Percentiles rank a stretch among this genome's conserved stretches.
phyloP scores from a whole-genome alignment of 2,797 vertebrate genomes.

The Vipera ursinii region DNA sequence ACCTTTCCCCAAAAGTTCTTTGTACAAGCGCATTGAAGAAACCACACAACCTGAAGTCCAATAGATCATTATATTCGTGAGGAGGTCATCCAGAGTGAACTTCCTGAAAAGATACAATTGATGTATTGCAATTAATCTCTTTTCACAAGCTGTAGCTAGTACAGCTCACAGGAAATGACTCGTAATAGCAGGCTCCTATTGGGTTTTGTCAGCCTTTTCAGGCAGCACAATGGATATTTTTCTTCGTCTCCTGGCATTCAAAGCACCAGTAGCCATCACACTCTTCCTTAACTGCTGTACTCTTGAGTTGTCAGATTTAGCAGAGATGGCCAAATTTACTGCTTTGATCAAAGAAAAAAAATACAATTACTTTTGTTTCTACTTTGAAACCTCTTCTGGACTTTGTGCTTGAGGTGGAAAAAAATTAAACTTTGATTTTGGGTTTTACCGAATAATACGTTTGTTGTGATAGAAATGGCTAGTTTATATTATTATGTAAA shows the following conservation, averaged over 20 bases:
- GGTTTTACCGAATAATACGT: neutral
- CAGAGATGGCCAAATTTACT: no score
- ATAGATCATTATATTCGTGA: slow-evolving; percentile 79
- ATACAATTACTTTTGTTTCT: neutral
- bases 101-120: slow-evolving; percentile 61
- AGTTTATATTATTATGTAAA: neutral
- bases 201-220: neutral
- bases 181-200: neutral
- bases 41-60: slow-evolving; percentile 69
- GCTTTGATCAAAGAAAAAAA: neutral
- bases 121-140: neutral
- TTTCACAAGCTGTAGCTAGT: neutral
- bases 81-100: slow-evolving; percentile 72
- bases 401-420: neutral
- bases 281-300: neutral
- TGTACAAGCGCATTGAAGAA: slow-evolving; percentile 74
- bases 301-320: neutral
- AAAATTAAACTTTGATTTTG: neutral
- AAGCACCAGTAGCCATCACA: neutral
- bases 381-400: neutral
- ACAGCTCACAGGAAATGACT: neutral
- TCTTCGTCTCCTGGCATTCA: neutral
- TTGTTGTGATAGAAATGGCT: neutral
- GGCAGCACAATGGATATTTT: neutral
- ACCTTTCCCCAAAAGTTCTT: slow-evolving; percentile 59